Conservation (phyloP, 1,140 invertebrate species). For the Venturia canescens region DNA sequence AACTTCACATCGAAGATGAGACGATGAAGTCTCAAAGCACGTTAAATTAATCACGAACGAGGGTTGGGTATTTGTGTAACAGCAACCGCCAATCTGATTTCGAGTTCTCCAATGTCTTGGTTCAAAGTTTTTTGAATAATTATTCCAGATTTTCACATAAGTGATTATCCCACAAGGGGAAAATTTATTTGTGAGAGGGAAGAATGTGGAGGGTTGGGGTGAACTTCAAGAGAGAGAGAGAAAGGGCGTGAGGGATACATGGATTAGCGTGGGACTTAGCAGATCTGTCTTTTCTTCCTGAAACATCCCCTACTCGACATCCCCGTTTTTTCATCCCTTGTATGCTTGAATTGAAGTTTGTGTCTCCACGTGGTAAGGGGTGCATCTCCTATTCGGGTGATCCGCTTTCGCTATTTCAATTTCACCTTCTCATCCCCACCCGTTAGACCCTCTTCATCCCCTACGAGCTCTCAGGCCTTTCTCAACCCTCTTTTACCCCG, state of each 20-base stretch:
- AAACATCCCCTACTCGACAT: conserved; percentile 4
- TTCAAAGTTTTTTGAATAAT: conserved; percentile 48
- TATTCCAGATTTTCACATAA: conserved; percentile 19
- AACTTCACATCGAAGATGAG: too few relatives aligned
- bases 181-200: neutral
- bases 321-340: conserved; percentile 33
- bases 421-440: conserved; percentile 53
- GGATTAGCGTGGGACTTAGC: conserved; percentile 42
- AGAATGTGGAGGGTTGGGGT: neutral
- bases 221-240: neutral
- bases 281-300: neutral
- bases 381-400: conserved; percentile 66
- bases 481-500: conserved; percentile 50
- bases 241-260: conserved; percentile 21
- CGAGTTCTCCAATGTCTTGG: neutral
- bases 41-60: too few relatives aligned
- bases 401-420: conserved; percentile 74
- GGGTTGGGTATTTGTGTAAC: neutral
- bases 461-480: conserved; percentile 29
- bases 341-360: too few relatives aligned
- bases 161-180: conserved; percentile 34
- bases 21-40: too few relatives aligned
- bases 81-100: neutral
- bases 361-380: neutral
- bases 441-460: conserved; percentile 4